Conservation (phyloP, 2,797 vertebrate species). For the Eupleurogrammus muticus region DNA sequence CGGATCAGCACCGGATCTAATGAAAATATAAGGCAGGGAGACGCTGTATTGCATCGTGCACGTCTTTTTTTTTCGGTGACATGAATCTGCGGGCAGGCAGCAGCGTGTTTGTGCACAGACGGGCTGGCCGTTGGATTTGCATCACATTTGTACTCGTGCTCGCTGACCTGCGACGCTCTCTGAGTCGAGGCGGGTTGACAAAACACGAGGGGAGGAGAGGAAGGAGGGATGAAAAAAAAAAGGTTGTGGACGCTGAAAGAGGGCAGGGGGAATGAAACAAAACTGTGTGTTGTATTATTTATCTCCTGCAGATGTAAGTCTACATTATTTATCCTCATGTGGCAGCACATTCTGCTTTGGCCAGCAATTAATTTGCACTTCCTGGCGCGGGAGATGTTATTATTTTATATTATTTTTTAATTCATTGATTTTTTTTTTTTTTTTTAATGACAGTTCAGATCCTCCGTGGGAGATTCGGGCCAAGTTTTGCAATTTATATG, state of each 20-base stretch:
- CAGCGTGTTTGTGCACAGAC: slow-evolving; percentile 24
- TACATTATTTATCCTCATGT: slow-evolving; percentile 64
- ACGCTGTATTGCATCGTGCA: background rate
- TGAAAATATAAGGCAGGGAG: slow-evolving; percentile 13
- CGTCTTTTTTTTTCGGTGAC: background rate
- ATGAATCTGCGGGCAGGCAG: slow-evolving; percentile 23
- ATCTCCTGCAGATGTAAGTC: slow-evolving; percentile 62
- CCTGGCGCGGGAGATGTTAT: slow-evolving; percentile 1
- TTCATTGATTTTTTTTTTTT: background rate
- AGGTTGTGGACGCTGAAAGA: slow-evolving; percentile 31
- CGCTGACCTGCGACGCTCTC: slow-evolving; percentile 52
- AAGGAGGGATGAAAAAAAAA: slow-evolving; percentile 21
- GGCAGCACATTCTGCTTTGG: slow-evolving; percentile 31
- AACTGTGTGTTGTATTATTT: slow-evolving; percentile 60
- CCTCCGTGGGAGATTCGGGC: background rate
- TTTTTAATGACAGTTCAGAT: background rate
- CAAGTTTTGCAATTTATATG: slow-evolving; percentile 3
- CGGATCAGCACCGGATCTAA: slow-evolving; percentile 13
- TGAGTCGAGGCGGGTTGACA: slow-evolving; percentile 47
- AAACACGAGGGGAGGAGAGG: slow-evolving; percentile 21
- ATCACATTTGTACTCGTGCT: slow-evolving; percentile 42
- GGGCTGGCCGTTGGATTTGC: slow-evolving; percentile 33
- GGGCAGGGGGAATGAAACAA: slow-evolving; percentile 43
- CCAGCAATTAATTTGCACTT: slow-evolving; percentile 4
- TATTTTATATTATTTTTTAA: background rate